Evolutionary conservation across 1,140 invertebrate genomes (phyloP), one percentile per base, ranked within the genome.

Genomic region (Trichomalopsis sarcophagae): DNA sequence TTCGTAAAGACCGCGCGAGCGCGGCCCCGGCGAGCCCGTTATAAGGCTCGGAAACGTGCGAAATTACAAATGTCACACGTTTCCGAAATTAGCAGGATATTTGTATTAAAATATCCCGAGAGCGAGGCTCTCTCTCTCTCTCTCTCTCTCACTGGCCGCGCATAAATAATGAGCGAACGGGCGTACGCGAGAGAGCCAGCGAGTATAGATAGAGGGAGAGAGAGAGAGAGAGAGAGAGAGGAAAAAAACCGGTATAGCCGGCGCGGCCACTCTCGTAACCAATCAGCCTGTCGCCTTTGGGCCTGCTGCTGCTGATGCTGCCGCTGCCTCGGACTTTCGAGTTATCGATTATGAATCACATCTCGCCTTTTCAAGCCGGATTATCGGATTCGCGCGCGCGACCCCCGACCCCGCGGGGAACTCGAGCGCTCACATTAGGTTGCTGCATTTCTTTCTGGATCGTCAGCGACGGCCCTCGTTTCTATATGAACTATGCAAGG

Each of bases 311-410:
- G 55, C 55, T 62, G 6, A 4, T 62, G 55, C 55, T n/a, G 55
- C 55, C 17, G 55, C 17, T 62, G 55, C 66, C 7, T 23, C 55
- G 50, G 50, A 76, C 73, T 82, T 82, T 75, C 81, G 30, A 82
- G 73, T 82, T 82, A 82, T 82, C 81, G 73, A 82, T 82, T 82
- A 81, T 81, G 80, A 81, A 81, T 81, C 80, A 81, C 80, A 50
- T 81, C 73, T 82, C 81, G 73, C 71, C 81, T 76, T 73, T 76
- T 44, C 33, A 76, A 82, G 73, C n/a, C 50, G 73, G 81, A 82
- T 82, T 82, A 82, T 82, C 71, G 30, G 33, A 75, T 74, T 74
- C 27, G 27, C 27, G 44, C 17, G 55, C 74, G 50, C 69, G 55
- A 62, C 62, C n/a, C 27, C 44, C 27, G 23, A 10, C 30, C 13